Base-by-base conservation (phyloP, 2,113 vertebrate species). In the Lasiurus cinereus region DNA sequence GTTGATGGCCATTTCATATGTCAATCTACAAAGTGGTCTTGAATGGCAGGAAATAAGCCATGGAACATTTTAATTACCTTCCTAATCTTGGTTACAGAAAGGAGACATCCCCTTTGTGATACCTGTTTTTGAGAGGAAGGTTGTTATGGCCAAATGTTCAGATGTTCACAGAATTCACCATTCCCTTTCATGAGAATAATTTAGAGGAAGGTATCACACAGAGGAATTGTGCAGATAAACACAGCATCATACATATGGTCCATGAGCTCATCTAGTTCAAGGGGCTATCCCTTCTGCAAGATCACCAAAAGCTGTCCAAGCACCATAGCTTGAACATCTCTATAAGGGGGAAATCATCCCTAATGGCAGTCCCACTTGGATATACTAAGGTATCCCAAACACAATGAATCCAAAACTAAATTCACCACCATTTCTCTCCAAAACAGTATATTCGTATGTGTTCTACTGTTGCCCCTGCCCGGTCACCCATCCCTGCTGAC, bases 41-140 rank as follows among this genome's bases (percentile, higher is more conserved):
- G 69, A 93, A 76, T 96, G 70, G 29, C 59, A 89, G 64, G 24
- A 89, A 86, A 69, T 73, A 78, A 88, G 54, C 50, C 33, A 6
- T 24, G 27, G 64, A 84, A 78, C 69, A 86, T 64, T 80, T 74
- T 83, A 73, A 95, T 94, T 91, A 72, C 66, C 69, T 94, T 93
- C 62, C 83, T 77, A 74, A 87, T 70, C 88, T 56, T 73, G 48
- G 52, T 66, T 62, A 78, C 8, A 74, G 79, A 93, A 73, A 86
- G 16, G 12, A 92, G 50, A 64, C 31, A 70, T 91, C 29, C 91
- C 64, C 74, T 94, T 73, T 70, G 43, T 50, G 54, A 74, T 74
- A 91, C 93, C 78, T 88, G 62, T 36, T 88, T 90, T 69, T 48
- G 66, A 95, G 79, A 90, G n/a, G 36, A 79, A 24, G 22, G 29